Conservation (phyloP, 2,888 invertebrate genomes). For the Heliconius aoede region DNA sequence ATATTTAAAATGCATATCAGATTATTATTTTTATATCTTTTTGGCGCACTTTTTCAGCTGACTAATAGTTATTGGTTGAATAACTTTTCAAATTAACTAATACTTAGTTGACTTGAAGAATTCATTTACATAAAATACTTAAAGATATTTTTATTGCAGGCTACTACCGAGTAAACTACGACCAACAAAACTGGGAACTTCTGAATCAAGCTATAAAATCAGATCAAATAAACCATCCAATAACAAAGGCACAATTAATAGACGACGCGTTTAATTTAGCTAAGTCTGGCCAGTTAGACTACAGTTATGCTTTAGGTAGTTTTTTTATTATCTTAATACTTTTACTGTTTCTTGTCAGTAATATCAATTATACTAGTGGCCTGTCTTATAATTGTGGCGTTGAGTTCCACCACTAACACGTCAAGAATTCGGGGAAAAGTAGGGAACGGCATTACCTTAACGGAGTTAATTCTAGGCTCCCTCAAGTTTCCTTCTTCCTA, state of each 20-base stretch:
- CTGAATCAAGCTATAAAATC: conserved; percentile 78
- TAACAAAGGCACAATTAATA: conserved; percentile 87
- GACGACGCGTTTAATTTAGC: conserved; percentile 89
- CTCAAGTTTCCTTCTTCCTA: background rate
- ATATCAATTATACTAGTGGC: too few species aligned
- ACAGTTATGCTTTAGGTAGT: conserved; percentile 80
- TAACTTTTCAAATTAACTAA: too few species aligned
- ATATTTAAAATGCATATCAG: too few species aligned
- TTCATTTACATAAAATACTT: background rate
- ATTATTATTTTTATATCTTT: too few species aligned
- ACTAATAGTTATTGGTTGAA: too few species aligned
- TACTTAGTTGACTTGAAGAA: too few species aligned
- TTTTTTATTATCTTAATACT: background rate
- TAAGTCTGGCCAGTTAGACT: conserved; percentile 82
- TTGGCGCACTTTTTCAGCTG: too few species aligned
- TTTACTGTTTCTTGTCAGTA: too few species aligned
- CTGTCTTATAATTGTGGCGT: background rate
- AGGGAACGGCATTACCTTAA: background rate
- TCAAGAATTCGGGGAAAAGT: background rate
- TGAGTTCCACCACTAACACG: background rate
- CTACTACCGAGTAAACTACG: conserved; percentile 86
- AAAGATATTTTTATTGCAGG: conserved; percentile 64
- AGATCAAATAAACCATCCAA: conserved; percentile 79
- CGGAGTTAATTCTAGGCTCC: background rate
- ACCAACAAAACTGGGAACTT: conserved; percentile 82